Percentiles rank a stretch among this genome's conserved stretches.
These are phyloP conservation scores for Sebastes minor DNA, from an alignment of 2,797 vertebrate species.

Conservation along the genomic window DNA sequence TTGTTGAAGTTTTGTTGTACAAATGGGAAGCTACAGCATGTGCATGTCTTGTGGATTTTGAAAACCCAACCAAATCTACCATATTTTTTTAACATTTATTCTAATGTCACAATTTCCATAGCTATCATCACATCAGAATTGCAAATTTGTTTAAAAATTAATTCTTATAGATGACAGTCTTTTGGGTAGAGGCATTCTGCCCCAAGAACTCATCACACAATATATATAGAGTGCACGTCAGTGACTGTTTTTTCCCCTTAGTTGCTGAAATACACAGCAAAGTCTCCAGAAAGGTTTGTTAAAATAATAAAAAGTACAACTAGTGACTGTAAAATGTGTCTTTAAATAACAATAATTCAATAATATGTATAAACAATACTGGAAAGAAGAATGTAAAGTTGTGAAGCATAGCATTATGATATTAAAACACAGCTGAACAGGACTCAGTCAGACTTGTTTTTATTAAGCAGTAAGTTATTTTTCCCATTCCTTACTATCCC, in stretches of 20 bases:
- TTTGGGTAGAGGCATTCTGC: not conserved
- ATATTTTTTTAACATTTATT: not conserved
- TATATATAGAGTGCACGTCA: not conserved
- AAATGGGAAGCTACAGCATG: not conserved
- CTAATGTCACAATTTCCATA: not conserved
- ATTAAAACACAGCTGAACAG: constrained; percentile 9
- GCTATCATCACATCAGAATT: not conserved
- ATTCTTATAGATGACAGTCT: not conserved
- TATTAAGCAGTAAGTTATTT: constrained; percentile 82
- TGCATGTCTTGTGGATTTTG: not conserved
- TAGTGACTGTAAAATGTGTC: not conserved
- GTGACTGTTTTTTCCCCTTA: not conserved
- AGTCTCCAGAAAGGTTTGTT: not conserved
- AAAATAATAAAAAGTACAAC: not conserved
- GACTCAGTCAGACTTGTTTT: constrained; percentile 71
- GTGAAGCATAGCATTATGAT: not conserved
- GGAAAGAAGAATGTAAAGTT: not conserved
- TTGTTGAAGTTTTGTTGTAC: not conserved
- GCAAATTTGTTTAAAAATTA: not conserved
- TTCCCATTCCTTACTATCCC: constrained; percentile 57
- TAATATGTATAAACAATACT: not conserved
- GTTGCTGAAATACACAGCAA: not conserved
- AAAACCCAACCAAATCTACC: not conserved
- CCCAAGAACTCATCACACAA: not conserved
- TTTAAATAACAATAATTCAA: not conserved